Evolutionary conservation across 2,888 invertebrate genomes (phyloP).

Genomic region (Elysia crispata): DNA sequence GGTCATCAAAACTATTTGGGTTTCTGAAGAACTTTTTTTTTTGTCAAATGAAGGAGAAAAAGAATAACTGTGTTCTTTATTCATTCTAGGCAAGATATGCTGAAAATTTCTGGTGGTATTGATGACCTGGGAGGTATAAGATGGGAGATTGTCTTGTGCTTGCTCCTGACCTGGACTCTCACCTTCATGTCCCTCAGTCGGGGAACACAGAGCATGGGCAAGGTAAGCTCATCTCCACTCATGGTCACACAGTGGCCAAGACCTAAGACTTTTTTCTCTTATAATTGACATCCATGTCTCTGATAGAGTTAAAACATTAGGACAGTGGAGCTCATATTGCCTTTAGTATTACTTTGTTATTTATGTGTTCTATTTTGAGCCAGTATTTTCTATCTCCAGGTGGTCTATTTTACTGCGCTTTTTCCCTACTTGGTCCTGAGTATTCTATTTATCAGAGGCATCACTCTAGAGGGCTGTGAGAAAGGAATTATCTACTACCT

Average conservation of each 20-base stretch:
- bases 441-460: slow-evolving; percentile 74
- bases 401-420: slow-evolving; percentile 75
- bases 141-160: slow-evolving; percentile 73
- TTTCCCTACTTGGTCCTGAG: slow-evolving; percentile 74
- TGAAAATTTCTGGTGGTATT: slow-evolving; percentile 84
- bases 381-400: slow-evolving; percentile 57
- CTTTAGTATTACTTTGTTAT: too few relatives aligned
- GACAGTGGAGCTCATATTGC: too few relatives aligned
- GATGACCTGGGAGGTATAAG: slow-evolving; percentile 68
- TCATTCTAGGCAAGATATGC: slow-evolving; percentile 80
- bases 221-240: too few relatives aligned
- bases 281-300: too few relatives aligned
- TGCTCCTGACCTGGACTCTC: slow-evolving; percentile 71
- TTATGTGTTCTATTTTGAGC: too few relatives aligned
- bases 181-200: slow-evolving; percentile 74
- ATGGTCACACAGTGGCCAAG: too few relatives aligned
- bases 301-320: too few relatives aligned
- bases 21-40: too few relatives aligned
- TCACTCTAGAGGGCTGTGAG: slow-evolving; percentile 72
- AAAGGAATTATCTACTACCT: slow-evolving; percentile 75
- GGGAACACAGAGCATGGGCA: slow-evolving; percentile 76
- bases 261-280: too few relatives aligned
- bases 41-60: too few relatives aligned
- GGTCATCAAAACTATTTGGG: too few relatives aligned
- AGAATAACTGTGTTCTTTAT: background rate